phyloP scores from a whole-genome alignment of 2,113 vertebrate species.

The Neodon shergylaensis region DNA sequence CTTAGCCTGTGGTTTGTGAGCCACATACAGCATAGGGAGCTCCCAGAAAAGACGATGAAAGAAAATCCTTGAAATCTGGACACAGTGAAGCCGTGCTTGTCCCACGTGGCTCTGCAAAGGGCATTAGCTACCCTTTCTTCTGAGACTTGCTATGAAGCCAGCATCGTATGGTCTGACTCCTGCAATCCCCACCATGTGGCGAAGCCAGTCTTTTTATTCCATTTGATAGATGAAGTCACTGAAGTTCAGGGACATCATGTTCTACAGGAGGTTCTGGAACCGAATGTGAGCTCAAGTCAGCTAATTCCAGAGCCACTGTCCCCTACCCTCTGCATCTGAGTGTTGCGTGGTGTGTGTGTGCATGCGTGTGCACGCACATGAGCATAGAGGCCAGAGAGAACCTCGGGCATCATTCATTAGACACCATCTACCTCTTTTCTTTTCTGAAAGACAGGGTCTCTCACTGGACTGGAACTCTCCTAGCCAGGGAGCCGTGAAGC shows the following conservation, averaged over 20 bases:
- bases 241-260: not conserved
- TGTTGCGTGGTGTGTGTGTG: not conserved
- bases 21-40: not conserved
- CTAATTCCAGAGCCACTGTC: not conserved
- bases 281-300: constrained; percentile 12
- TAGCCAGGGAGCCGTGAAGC: not conserved
- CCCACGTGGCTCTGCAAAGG: not conserved
- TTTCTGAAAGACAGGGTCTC: not conserved
- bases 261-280: not conserved
- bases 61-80: constrained; percentile 51
- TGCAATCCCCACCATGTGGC: not conserved
- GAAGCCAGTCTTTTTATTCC: not conserved
- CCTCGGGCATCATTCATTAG: not conserved
- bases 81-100: not conserved
- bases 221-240: not conserved
- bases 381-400: not conserved
- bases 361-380: not conserved
- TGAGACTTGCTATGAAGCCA: not conserved
- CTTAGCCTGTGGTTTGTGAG: constrained; percentile 5
- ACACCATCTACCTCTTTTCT: not conserved
- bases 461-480: not conserved
- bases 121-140: not conserved
- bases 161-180: not conserved
- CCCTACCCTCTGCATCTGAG: not conserved
- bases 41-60: constrained; percentile 61